phyloP scores from a whole-genome alignment of 2,888 invertebrate genomes.

The Erebia aethiops region DNA sequence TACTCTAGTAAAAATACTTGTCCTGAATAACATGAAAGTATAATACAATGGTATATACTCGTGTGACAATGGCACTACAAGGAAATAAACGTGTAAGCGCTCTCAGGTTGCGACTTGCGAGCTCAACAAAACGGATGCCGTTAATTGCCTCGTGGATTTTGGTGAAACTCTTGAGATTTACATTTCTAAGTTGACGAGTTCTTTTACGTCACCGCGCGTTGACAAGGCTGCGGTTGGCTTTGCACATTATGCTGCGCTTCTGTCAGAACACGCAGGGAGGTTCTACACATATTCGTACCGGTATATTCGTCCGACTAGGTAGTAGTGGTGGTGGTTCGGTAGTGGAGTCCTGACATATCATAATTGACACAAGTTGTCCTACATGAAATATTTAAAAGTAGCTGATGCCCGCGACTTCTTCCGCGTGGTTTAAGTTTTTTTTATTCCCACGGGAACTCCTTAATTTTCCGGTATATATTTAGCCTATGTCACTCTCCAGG shows the following conservation, averaged over 20 bases:
- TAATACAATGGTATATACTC: constrained; percentile 11
- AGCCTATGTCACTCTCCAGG: too few species aligned
- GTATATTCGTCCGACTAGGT: too few species aligned
- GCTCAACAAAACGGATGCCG: constrained; percentile 20
- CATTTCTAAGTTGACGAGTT: constrained; percentile 38
- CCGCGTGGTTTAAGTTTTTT: too few species aligned
- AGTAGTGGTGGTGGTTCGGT: too few species aligned
- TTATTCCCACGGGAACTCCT: too few species aligned
- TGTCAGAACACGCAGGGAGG: constrained; percentile 24
- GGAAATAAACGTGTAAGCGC: constrained; percentile 12
- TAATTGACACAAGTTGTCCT: too few species aligned
- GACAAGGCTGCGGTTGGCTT: constrained; percentile 37
- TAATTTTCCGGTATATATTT: too few species aligned
- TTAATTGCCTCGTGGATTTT: constrained; percentile 17
- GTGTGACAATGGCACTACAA: too few species aligned
- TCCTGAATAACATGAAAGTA: constrained; percentile 10
- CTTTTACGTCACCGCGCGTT: constrained; percentile 39
- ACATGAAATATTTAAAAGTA: too few species aligned
- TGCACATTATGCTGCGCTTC: constrained; percentile 33
- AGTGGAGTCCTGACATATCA: too few species aligned
- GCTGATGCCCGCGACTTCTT: too few species aligned
- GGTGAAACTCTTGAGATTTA: constrained; percentile 29
- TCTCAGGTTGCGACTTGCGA: constrained; percentile 11
- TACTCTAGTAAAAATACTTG: constrained; percentile 2
- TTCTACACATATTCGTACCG: background rate